phyloP scores from a whole-genome alignment of 2,797 vertebrate species.

The Taeniopygia guttata region DNA sequence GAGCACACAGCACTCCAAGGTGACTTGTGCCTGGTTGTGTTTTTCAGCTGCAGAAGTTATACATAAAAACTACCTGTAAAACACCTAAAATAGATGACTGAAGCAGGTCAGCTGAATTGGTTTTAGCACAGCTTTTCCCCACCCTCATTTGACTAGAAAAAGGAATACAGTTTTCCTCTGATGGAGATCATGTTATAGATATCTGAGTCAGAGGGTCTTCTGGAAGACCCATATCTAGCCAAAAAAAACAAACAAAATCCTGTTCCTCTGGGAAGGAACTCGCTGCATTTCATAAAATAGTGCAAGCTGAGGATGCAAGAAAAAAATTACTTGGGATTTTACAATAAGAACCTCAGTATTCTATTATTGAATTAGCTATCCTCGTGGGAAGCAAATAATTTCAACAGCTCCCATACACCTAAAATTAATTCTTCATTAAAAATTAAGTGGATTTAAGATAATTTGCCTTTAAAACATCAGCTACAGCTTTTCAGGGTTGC shows the following conservation, averaged over 20 bases:
- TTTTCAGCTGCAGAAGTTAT: neutral
- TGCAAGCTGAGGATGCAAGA: neutral
- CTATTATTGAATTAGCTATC: neutral
- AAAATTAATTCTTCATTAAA: neutral
- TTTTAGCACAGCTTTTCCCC: neutral
- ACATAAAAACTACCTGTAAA: neutral
- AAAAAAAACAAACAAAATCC: neutral
- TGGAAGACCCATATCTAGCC: neutral
- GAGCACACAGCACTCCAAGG: neutral
- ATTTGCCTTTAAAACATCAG: neutral
- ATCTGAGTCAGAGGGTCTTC: neutral
- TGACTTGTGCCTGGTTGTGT: neutral
- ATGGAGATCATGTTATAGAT: neutral
- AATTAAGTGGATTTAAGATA: neutral
- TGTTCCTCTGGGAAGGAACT: neutral
- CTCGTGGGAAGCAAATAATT: neutral
- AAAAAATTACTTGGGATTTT: neutral
- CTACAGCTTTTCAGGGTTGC: neutral
- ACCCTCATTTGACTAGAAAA: neutral
- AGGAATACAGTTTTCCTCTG: neutral
- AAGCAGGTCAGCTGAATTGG: neutral
- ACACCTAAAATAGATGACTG: neutral
- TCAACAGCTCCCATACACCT: neutral
- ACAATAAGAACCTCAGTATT: neutral
- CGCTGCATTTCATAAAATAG: neutral